Evolutionary conservation across 2,888 invertebrate genomes (phyloP).

Genomic region (Drosophila fulvimacula): DNA sequence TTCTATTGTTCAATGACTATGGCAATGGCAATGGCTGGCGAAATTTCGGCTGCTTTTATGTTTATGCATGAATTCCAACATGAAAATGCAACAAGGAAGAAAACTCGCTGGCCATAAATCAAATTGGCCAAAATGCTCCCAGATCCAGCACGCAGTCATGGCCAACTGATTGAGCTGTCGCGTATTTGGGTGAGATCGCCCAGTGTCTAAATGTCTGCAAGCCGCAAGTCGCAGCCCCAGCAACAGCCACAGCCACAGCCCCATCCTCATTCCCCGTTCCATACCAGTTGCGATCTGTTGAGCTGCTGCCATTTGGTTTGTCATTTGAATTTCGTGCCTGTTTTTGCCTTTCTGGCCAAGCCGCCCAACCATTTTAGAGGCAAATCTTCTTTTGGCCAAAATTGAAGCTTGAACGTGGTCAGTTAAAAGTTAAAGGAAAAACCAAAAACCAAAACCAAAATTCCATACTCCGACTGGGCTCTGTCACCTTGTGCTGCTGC

Average conservation of each 20-base stretch:
- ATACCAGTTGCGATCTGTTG: conserved; percentile 8
- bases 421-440: conserved; percentile 40
- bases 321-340: conserved; percentile 65
- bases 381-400: conserved; percentile 38
- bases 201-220: conserved; percentile 62
- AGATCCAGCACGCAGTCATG: conserved; percentile 70
- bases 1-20: conserved; percentile 71
- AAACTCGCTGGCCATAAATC: conserved; percentile 66
- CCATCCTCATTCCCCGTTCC: conserved; percentile 12
- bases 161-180: conserved; percentile 79
- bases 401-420: conserved; percentile 36
- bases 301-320: conserved; percentile 55
- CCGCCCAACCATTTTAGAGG: conserved; percentile 44
- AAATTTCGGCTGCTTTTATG: conserved; percentile 76
- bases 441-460: conserved; percentile 54
- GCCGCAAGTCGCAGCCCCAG: conserved; percentile 12
- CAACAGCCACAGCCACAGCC: background rate
- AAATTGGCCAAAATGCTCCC: conserved; percentile 64
- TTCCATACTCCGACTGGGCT: conserved; percentile 46
- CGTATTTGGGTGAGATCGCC: conserved; percentile 77
- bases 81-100: conserved; percentile 76
- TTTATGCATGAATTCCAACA: conserved; percentile 78
- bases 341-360: conserved; percentile 49
- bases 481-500: conserved; percentile 32
- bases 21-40: conserved; percentile 43